Evolutionary conservation across 2,888 invertebrate genomes (phyloP), one percentile per base, ranked within the genome.

Genomic region (Phasia obesa): DNA sequence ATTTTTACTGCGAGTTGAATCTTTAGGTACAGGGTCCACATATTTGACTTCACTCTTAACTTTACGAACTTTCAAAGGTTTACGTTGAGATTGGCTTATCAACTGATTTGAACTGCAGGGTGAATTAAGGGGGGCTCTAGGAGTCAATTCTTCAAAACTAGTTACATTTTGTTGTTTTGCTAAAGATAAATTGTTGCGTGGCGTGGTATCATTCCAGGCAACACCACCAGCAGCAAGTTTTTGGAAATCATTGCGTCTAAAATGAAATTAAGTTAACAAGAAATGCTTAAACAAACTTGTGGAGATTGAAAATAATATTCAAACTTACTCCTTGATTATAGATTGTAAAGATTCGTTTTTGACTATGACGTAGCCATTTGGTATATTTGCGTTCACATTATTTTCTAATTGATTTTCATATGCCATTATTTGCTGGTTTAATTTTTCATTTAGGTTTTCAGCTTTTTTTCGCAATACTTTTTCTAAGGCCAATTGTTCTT

Each of bases 401-500:
- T 75, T 73, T 55, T 81, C 81, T 27, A 88, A 64, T 69, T 85
- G 85, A 0, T 84, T 85, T n/a, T 89, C 87, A 23, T 86, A 91
- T 73, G 92, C 92, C 85, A 93, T 92, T 87, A 95, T 92, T 89
- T 94, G 94, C 19, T 93, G 91, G 65, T 94, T 93, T 4, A 95
- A 91, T 86, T 93, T 93, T 80, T 92, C 90, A 87, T 94, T 94
- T 35, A 93, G 88, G 85, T 93, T 93, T 87, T 94, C 94, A 1
- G 94, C 92, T 88, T 94, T 93, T 84, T 93, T 93, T n/a, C 94
- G 92, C 85, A 93, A 92, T 0, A 92, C 91, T 44, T 93, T 93
- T 90, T 95, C 94, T 51, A 93, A 93, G 82, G 93, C 93, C 4
- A 94, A 88, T 89, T 94, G 93, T 73, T 93, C 93, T 87, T 94